Evolutionary conservation across 2,888 invertebrate species (phyloP).

Genomic region (Orgyia antiqua): DNA sequence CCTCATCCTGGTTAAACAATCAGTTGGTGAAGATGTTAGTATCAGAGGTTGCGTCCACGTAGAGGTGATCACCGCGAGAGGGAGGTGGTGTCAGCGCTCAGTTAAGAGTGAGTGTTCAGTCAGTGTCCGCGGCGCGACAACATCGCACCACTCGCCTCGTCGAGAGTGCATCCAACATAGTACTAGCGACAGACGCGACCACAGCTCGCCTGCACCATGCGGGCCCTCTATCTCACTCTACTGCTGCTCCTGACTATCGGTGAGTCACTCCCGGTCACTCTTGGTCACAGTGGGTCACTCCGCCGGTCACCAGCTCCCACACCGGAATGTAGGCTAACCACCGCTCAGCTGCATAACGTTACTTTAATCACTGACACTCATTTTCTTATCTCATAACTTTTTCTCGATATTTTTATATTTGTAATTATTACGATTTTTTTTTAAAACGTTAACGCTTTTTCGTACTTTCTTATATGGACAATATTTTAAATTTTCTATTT

Average conservation of each 20-base stretch:
- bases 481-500: no score
- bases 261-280: constrained; percentile 23
- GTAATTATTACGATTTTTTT: no score
- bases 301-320: constrained; percentile 1
- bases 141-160: constrained; percentile 2
- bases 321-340: constrained; percentile 2
- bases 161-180: not conserved
- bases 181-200: no score
- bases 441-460: no score
- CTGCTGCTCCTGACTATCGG: constrained; percentile 33
- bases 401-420: no score
- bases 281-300: constrained; percentile 8
- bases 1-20: no score
- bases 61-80: no score
- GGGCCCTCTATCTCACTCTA: constrained; percentile 26
- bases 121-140: constrained; percentile 3
- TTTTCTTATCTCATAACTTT: not conserved
- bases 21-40: no score
- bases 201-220: constrained; percentile 15
- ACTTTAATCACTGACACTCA: not conserved
- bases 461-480: no score
- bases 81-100: no score
- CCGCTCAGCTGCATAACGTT: constrained; percentile 1
- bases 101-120: no score
- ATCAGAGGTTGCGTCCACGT: no score